phyloP scores from a whole-genome alignment of 2,113 vertebrate species.

The Rhipidura dahli region DNA sequence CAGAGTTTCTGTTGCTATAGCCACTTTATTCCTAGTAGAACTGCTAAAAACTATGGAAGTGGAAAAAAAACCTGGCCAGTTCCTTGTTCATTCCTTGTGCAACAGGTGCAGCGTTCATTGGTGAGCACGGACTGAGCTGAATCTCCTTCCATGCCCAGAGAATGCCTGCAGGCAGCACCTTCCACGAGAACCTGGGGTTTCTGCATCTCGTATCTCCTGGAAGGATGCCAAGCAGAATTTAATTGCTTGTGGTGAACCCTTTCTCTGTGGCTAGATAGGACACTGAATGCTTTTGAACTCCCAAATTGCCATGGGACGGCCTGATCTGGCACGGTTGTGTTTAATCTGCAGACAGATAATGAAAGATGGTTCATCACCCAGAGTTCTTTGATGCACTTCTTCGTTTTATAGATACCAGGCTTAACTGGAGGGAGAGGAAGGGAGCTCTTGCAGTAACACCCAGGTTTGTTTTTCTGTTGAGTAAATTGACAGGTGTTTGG shows the following conservation, averaged over 20 bases:
- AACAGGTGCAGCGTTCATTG: background rate
- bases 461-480: slow-evolving; percentile 39
- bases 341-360: background rate
- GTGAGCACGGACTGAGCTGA: background rate
- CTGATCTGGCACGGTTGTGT: background rate
- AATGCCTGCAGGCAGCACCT: background rate
- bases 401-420: background rate
- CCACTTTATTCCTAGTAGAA: background rate
- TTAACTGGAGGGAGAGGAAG: background rate
- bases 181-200: background rate
- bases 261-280: background rate
- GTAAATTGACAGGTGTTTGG: slow-evolving; percentile 60
- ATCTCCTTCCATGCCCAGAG: background rate
- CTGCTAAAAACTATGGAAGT: background rate
- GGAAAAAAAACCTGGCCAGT: background rate
- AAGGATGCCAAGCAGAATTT: background rate
- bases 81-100: background rate
- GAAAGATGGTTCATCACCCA: background rate
- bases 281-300: slow-evolving; percentile 27
- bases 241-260: slow-evolving; percentile 25
- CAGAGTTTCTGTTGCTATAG: background rate
- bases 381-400: background rate
- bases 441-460: background rate
- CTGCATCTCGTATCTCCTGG: background rate
- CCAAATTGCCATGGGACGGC: background rate